A percentile compares a stretch with the other conserved stretches of the same genome.
Evolutionary conservation across 1,140 invertebrate species (phyloP).

Genomic region (Thalassaphorura encarpata): DNA sequence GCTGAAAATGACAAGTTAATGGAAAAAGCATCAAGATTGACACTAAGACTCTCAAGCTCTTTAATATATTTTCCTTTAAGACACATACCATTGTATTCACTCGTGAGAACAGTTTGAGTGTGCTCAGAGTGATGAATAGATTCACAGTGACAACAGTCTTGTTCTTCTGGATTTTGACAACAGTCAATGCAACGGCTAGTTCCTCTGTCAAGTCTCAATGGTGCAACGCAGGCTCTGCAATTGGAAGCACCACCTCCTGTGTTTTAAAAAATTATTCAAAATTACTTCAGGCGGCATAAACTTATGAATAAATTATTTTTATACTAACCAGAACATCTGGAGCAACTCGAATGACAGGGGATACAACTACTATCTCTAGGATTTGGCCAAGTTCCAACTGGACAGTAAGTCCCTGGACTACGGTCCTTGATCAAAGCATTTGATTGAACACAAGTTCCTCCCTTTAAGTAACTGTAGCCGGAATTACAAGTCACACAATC

Average conservation of each 20-base stretch:
- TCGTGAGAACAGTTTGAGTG: constrained; percentile 10
- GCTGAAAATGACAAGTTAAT: too few species aligned
- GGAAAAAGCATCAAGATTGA: too few species aligned
- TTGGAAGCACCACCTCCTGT: constrained; percentile 22
- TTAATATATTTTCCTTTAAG: neutral
- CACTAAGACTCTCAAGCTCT: neutral
- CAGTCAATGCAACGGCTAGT: constrained; percentile 29
- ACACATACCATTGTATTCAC: constrained; percentile 15
- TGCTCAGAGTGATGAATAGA: constrained; percentile 22
- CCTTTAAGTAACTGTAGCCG: constrained; percentile 11
- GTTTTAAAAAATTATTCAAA: constrained; percentile 9
- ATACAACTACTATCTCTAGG: constrained; percentile 2
- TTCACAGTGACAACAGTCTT: constrained; percentile 32
- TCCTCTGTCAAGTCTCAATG: constrained; percentile 27
- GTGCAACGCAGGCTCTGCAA: constrained; percentile 23
- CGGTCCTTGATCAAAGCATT: constrained; percentile 4
- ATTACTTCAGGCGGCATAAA: neutral
- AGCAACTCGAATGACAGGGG: constrained; percentile 26
- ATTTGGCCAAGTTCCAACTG: constrained; percentile 19
- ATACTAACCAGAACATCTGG: constrained; percentile 26
- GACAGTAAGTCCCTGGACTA: constrained; percentile 1
- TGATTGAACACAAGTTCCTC: constrained; percentile 2
- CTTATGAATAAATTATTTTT: neutral
- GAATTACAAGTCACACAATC: constrained; percentile 64
- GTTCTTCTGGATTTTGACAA: constrained; percentile 16